Evolutionary conservation across 2,888 invertebrate genomes (phyloP).

Genomic region (Unio pictorum): DNA sequence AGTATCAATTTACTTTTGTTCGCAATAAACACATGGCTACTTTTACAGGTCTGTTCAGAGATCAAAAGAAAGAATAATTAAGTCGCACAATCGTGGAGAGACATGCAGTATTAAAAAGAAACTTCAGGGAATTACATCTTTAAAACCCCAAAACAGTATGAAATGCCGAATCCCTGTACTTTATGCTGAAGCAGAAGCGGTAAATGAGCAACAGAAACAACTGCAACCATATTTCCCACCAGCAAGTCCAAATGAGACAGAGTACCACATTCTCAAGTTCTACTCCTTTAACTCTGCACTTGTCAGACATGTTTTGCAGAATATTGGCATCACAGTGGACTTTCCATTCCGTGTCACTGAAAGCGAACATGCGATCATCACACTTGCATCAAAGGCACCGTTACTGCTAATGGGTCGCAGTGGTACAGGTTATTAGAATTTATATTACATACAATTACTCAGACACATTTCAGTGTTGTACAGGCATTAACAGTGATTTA

Average conservation of each 20-base stretch:
- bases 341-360: slow-evolving; percentile 66
- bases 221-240: slow-evolving; percentile 51
- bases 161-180: slow-evolving; percentile 44
- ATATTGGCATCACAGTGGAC: slow-evolving; percentile 52
- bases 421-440: slow-evolving; percentile 45
- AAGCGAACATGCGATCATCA: slow-evolving; percentile 61
- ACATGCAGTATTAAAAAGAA: slow-evolving; percentile 53
- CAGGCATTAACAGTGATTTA: no score
- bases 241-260: slow-evolving; percentile 56
- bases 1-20: no score
- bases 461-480: no score
- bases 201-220: slow-evolving; percentile 6
- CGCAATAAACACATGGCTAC: neutral
- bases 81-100: slow-evolving; percentile 55
- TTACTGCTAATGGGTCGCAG: slow-evolving; percentile 64
- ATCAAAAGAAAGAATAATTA: slow-evolving; percentile 39
- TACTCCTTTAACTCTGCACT: slow-evolving; percentile 59
- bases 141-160: slow-evolving; percentile 13
- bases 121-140: slow-evolving; percentile 41
- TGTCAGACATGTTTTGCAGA: slow-evolving; percentile 51
- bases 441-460: no score
- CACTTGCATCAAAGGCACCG: slow-evolving; percentile 45
- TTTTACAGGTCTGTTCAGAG: slow-evolving; percentile 15
- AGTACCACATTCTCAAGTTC: slow-evolving; percentile 66
- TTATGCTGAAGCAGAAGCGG: slow-evolving; percentile 42